Conservation (phyloP, 53 echinoderm and acorn worm species). For the Holothuria leucospilota region DNA sequence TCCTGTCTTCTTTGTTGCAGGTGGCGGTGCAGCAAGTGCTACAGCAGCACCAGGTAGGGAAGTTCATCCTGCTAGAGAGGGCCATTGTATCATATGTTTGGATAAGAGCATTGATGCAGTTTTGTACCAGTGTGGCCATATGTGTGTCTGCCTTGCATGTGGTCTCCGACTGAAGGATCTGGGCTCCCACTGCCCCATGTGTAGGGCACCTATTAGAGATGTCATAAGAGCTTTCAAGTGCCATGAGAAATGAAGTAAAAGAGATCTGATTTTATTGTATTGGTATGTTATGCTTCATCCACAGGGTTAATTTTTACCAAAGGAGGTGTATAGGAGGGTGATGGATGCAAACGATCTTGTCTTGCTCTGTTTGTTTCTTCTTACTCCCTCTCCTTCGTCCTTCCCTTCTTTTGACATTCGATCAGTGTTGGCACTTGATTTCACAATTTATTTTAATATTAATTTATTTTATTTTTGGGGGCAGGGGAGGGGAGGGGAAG, state of each 20-base stretch:
- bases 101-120: constrained; percentile 89
- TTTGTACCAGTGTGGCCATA: constrained; percentile 98
- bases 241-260: constrained; percentile 57
- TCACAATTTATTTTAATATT: too few species aligned
- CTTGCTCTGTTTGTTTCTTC: too few species aligned
- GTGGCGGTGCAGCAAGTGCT: neutral
- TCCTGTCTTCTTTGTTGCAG: neutral
- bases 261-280: neutral
- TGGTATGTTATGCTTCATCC: too few species aligned
- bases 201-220: constrained; percentile 95
- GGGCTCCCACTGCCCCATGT: constrained; percentile 97
- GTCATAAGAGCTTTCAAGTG: constrained; percentile 93
- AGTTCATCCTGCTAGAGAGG: constrained; percentile 82
- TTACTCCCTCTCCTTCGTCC: too few species aligned
- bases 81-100: constrained; percentile 92
- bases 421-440: too few species aligned
- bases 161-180: constrained; percentile 83
- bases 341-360: too few species aligned
- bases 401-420: too few species aligned
- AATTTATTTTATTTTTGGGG: too few species aligned
- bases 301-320: too few species aligned
- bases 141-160: constrained; percentile 95
- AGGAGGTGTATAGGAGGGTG: too few species aligned
- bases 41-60: neutral
- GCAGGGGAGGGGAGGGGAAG: too few species aligned